Conservation (phyloP, 2,888 invertebrate genomes). For the Tholera decimalis region DNA sequence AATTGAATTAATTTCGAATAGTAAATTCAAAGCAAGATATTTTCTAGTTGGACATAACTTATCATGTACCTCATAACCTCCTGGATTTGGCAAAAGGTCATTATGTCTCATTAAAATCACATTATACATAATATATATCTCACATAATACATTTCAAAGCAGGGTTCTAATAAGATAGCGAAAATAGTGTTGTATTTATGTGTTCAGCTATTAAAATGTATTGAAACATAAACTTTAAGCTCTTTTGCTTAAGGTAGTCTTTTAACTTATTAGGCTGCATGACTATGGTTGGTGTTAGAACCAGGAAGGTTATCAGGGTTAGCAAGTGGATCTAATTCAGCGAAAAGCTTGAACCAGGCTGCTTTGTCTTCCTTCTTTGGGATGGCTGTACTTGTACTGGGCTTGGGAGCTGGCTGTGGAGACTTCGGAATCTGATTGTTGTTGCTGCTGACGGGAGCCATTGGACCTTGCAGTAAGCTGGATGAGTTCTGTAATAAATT, state of each 20-base stretch:
- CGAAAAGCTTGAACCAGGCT: slow-evolving; percentile 97
- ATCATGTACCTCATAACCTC: neutral
- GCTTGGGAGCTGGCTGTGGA: slow-evolving; percentile 65
- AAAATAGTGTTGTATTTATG: slow-evolving; percentile 4
- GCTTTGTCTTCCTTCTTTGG: slow-evolving; percentile 91
- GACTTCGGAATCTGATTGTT: slow-evolving; percentile 64
- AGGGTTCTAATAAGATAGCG: neutral
- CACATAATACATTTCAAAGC: slow-evolving; percentile 11
- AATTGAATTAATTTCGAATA: neutral
- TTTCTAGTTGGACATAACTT: slow-evolving; percentile 16
- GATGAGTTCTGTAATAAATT: slow-evolving; percentile 75
- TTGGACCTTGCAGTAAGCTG: slow-evolving; percentile 72
- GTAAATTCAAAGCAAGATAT: slow-evolving; percentile 5
- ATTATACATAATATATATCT: neutral
- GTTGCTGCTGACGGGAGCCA: slow-evolving; percentile 69
- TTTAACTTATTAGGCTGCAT: slow-evolving; percentile 82
- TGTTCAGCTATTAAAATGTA: slow-evolving; percentile 15
- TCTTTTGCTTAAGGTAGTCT: slow-evolving; percentile 5
- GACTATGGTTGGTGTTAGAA: slow-evolving; percentile 86
- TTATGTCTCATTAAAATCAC: slow-evolving; percentile 6
- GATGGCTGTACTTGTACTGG: slow-evolving; percentile 65
- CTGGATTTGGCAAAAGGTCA: neutral
- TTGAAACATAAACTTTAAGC: slow-evolving; percentile 38
- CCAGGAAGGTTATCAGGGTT: slow-evolving; percentile 94
- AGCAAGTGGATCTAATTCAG: slow-evolving; percentile 97